phyloP scores from a whole-genome alignment of 64 coral and sea anemone genomes.

The Montipora sp. region DNA sequence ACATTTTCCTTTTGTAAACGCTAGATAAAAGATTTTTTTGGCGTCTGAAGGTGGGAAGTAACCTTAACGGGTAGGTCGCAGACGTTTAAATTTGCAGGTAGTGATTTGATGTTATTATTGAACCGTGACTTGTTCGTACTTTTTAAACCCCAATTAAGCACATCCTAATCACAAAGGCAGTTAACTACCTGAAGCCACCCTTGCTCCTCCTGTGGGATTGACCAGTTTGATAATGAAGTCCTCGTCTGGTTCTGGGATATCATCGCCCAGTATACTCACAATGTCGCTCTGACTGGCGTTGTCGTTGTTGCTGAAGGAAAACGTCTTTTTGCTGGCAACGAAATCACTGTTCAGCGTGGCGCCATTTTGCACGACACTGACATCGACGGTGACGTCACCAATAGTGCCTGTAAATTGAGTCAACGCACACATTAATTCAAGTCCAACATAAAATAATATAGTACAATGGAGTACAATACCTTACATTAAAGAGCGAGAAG shows the following conservation, averaged over 20 bases:
- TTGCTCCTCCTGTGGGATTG: conserved; percentile 85
- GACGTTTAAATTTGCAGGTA: too few species aligned
- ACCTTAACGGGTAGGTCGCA: too few species aligned
- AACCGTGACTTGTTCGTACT: too few species aligned
- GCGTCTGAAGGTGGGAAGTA: too few species aligned
- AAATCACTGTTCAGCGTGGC: conserved; percentile 70
- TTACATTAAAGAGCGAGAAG: too few species aligned
- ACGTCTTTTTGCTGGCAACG: conserved; percentile 56
- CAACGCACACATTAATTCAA: neutral
- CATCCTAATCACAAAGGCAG: too few species aligned
- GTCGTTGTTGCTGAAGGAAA: conserved; percentile 56
- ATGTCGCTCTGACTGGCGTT: conserved; percentile 22
- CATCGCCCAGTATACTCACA: conserved; percentile 71
- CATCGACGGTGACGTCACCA: conserved; percentile 65
- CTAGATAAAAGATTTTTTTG: too few species aligned
- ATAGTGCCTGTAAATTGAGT: conserved; percentile 59
- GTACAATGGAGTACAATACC: too few species aligned
- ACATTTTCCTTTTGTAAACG: too few species aligned
- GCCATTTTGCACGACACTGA: conserved; percentile 45
- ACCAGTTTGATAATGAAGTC: conserved; percentile 75
- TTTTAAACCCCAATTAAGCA: too few species aligned
- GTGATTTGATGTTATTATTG: too few species aligned
- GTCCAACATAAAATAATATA: neutral
- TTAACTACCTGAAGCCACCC: conserved; percentile 35
- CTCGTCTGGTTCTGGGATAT: conserved; percentile 82